These are phyloP conservation scores for Phoeniculus purpureus DNA, from an alignment of 2,797 vertebrate species.

Conservation along the genomic window DNA sequence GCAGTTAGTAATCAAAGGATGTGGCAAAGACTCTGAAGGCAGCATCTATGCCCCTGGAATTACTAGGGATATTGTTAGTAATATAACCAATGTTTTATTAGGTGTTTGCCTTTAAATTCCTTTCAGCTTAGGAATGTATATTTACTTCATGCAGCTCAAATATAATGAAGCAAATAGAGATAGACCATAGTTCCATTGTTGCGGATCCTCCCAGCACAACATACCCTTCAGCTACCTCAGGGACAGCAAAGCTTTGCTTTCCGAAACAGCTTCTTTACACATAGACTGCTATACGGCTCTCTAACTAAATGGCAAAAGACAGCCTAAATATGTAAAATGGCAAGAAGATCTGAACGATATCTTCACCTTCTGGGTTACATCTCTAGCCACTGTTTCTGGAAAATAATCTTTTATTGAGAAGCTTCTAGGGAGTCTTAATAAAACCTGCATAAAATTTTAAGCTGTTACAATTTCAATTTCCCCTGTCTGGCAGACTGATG, in stretches of 20 bases:
- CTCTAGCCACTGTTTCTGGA: background rate
- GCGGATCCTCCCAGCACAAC: background rate
- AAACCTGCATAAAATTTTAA: slow-evolving; percentile 61
- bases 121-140: background rate
- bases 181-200: background rate
- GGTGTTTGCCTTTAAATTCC: background rate
- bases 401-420: slow-evolving; percentile 47
- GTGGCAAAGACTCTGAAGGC: background rate
- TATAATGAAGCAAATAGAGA: background rate
- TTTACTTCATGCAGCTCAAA: background rate
- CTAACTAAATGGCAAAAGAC: background rate
- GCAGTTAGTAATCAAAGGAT: background rate
- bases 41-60: background rate
- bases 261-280: background rate
- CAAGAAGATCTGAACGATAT: slow-evolving; percentile 18
- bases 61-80: background rate
- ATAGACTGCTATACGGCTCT: background rate
- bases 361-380: background rate
- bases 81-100: background rate
- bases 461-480: slow-evolving; percentile 19
- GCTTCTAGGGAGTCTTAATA: slow-evolving; percentile 4
- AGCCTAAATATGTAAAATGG: slow-evolving; percentile 8
- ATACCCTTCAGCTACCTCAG: background rate
- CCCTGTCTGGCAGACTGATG: slow-evolving; percentile 14
- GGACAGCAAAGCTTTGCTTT: background rate